A percentile compares a stretch with the other conserved stretches of the same genome.
Evolutionary conservation across 92 coral and sea anemone species (phyloP).

Genomic region (Muricea muricata): DNA sequence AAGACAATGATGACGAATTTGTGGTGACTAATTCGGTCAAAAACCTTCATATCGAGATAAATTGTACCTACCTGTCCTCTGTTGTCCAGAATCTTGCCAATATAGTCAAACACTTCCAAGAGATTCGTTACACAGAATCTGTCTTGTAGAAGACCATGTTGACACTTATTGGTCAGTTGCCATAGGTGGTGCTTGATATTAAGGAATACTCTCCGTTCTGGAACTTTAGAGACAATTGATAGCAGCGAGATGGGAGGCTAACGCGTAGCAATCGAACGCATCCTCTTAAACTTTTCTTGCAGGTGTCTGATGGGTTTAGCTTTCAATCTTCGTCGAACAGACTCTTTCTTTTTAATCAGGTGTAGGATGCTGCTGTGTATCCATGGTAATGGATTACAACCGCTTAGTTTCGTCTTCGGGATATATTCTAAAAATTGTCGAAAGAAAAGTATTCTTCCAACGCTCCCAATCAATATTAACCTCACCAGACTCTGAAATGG

Average conservation of each 20-base stretch:
- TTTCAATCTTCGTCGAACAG: not conserved
- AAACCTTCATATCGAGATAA: constrained; percentile 16
- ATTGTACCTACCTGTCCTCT: not conserved
- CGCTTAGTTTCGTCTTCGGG: not conserved
- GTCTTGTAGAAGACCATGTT: not conserved
- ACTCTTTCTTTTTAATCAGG: not conserved
- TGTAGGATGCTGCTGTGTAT: not conserved
- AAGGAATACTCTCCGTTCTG: not conserved
- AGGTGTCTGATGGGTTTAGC: not conserved
- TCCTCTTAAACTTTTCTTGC: not conserved
- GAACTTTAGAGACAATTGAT: not conserved
- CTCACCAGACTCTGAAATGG: not conserved
- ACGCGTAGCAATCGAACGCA: not conserved
- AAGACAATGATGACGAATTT: too few species aligned
- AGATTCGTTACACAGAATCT: not conserved
- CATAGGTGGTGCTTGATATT: not conserved
- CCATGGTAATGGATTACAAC: not conserved
- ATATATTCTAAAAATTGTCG: not conserved
- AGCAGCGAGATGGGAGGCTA: not conserved
- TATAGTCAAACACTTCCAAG: not conserved
- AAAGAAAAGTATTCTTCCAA: not conserved
- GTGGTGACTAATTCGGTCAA: not conserved
- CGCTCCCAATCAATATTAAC: not conserved
- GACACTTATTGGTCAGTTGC: not conserved
- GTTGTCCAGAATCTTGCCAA: not conserved